These are phyloP conservation scores for Pheosia tremula DNA, from an alignment of 2,888 invertebrate species.

Conservation along the genomic window DNA sequence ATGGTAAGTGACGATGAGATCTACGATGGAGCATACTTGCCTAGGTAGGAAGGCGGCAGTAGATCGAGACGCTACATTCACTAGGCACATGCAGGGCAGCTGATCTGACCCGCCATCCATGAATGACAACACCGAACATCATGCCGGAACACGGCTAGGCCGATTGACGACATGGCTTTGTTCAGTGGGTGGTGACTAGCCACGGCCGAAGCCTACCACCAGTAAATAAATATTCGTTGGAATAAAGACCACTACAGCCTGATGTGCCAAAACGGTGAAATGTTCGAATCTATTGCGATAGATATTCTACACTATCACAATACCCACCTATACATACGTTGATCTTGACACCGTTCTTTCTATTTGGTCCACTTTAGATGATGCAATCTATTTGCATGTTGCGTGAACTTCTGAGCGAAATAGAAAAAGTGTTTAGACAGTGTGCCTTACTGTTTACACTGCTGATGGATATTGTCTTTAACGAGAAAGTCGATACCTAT, in stretches of 20 bases:
- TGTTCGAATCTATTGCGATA: constrained; percentile 49
- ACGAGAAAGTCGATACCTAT: neutral
- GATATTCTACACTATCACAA: constrained; percentile 33
- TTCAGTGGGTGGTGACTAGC: too few species aligned
- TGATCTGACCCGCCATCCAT: too few species aligned
- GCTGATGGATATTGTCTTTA: neutral
- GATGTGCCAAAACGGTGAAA: neutral
- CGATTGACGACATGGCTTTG: too few species aligned
- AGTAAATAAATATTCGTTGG: too few species aligned
- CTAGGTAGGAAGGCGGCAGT: too few species aligned
- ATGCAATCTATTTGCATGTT: constrained; percentile 34
- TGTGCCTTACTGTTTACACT: neutral
- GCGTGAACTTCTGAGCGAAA: constrained; percentile 13
- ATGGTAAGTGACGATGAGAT: too few species aligned
- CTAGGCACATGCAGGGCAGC: too few species aligned
- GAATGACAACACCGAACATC: too few species aligned
- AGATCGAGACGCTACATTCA: too few species aligned
- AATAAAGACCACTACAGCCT: neutral
- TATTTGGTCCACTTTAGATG: constrained; percentile 38
- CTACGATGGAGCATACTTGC: too few species aligned
- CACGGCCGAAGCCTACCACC: too few species aligned
- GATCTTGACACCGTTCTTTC: constrained; percentile 38
- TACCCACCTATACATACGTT: constrained; percentile 28
- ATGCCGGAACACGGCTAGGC: too few species aligned
- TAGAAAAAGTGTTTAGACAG: constrained; percentile 12